Evolutionary conservation across 2,888 invertebrate genomes (phyloP).

Genomic region (Copidosoma aretas): DNA sequence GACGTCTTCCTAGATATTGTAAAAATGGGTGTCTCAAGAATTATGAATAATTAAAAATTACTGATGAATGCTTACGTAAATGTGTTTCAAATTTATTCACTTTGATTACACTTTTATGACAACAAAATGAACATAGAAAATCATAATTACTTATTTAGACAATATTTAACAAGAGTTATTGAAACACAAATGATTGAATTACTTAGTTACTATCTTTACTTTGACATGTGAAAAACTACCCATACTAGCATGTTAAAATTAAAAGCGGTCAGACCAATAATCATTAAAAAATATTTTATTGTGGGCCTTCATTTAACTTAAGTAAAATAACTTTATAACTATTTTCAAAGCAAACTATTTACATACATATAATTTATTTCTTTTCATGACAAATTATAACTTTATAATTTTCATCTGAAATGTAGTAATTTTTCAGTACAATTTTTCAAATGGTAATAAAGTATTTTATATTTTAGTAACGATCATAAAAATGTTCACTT

Average conservation of each 20-base stretch:
- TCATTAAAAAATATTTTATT: background rate
- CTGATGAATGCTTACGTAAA: constrained; percentile 2
- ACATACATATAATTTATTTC: constrained; percentile 38
- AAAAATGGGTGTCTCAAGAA: background rate
- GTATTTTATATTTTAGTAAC: constrained; percentile 37
- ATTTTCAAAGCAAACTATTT: constrained; percentile 32
- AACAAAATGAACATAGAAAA: constrained; percentile 30
- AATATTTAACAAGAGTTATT: constrained; percentile 26
- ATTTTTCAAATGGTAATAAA: constrained; percentile 34
- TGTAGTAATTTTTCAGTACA: constrained; percentile 37
- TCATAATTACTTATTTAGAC: constrained; percentile 20
- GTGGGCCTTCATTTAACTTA: background rate
- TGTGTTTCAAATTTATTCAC: constrained; percentile 22
- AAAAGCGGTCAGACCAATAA: background rate
- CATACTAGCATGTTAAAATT: background rate
- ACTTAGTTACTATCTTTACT: constrained; percentile 1
- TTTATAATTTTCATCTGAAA: constrained; percentile 38
- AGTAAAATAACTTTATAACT: constrained; percentile 23
- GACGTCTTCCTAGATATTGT: too few species aligned
- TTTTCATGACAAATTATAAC: constrained; percentile 37
- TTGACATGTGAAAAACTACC: constrained; percentile 2
- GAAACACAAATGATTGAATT: constrained; percentile 9
- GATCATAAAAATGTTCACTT: constrained; percentile 39
- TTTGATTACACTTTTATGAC: constrained; percentile 26
- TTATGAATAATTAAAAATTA: background rate